A percentile compares a stretch with the other conserved stretches of the same genome.
These are phyloP conservation scores for Sinodicranocentrus sp. DNA, from an alignment of 2,888 invertebrate genomes.

Conservation along the genomic window DNA sequence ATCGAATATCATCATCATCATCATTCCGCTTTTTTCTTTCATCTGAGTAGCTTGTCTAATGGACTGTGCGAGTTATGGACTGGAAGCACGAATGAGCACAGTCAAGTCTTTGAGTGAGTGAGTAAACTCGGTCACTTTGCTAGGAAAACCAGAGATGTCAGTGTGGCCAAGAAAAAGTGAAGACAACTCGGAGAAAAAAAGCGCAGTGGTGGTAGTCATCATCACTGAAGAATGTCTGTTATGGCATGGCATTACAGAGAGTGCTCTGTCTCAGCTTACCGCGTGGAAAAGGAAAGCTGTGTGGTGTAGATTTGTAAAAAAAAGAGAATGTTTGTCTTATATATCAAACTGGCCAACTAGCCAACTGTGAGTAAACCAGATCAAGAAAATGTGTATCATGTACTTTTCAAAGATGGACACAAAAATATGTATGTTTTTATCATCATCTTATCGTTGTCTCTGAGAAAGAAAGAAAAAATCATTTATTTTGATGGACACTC, in stretches of 20 bases:
- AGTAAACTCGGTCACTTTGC: slow-evolving; percentile 63
- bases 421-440: too few species aligned
- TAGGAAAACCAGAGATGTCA: slow-evolving; percentile 26
- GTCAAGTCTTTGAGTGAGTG: slow-evolving; percentile 44
- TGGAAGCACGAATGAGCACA: slow-evolving; percentile 68
- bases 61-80: slow-evolving; percentile 69
- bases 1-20: slow-evolving; percentile 64
- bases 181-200: slow-evolving; percentile 36
- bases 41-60: slow-evolving; percentile 68
- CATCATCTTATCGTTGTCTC: neutral
- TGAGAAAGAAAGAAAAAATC: slow-evolving; percentile 5
- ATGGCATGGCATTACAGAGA: slow-evolving; percentile 1
- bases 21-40: slow-evolving; percentile 47
- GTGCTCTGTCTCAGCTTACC: slow-evolving; percentile 49
- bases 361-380: slow-evolving; percentile 18
- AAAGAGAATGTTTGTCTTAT: neutral
- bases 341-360: slow-evolving; percentile 3
- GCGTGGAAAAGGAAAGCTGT: too few species aligned
- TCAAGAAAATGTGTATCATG: neutral
- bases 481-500: neutral
- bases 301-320: too few species aligned
- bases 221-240: slow-evolving; percentile 53
- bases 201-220: slow-evolving; percentile 41
- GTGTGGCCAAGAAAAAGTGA: slow-evolving; percentile 36
- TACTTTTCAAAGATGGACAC: too few species aligned